Conservation (phyloP, 2,113 vertebrate genomes). For the Reinhardtius hippoglossoides region DNA sequence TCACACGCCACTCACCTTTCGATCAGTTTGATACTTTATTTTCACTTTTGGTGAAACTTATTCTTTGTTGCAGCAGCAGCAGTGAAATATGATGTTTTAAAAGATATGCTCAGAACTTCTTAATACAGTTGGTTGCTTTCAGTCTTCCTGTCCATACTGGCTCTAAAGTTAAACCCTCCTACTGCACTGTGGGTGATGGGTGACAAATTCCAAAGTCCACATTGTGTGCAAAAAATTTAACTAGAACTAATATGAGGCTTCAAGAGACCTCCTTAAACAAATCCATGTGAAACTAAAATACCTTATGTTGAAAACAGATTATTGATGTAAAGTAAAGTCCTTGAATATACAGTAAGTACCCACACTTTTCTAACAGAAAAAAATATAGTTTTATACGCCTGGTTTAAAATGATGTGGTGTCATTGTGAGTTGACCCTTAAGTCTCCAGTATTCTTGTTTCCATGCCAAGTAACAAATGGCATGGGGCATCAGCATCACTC, state of each 20-base stretch:
- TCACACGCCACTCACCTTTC: too few species aligned
- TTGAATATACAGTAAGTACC: neutral
- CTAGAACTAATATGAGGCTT: neutral
- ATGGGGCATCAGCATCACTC: too few species aligned
- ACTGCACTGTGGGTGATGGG: neutral
- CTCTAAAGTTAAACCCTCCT: neutral
- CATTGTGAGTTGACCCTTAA: neutral
- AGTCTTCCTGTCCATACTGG: too few species aligned
- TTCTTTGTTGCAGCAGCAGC: too few species aligned
- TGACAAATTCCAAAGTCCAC: neutral
- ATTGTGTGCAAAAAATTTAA: too few species aligned
- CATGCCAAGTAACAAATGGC: too few species aligned
- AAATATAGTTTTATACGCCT: too few species aligned
- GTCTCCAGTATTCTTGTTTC: too few species aligned
- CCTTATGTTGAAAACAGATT: neutral
- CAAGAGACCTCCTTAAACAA: neutral
- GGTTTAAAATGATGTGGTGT: neutral
- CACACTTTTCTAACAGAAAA: neutral
- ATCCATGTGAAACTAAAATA: neutral
- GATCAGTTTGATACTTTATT: too few species aligned
- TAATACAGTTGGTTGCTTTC: too few species aligned
- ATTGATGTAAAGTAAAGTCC: neutral
- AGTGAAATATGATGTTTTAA: too few species aligned
- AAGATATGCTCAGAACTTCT: too few species aligned
- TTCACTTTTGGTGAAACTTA: neutral